These are phyloP conservation scores for Arbacia lixula DNA, from an alignment of 53 echinoderm and acorn worm genomes.

Conservation along the genomic window DNA sequence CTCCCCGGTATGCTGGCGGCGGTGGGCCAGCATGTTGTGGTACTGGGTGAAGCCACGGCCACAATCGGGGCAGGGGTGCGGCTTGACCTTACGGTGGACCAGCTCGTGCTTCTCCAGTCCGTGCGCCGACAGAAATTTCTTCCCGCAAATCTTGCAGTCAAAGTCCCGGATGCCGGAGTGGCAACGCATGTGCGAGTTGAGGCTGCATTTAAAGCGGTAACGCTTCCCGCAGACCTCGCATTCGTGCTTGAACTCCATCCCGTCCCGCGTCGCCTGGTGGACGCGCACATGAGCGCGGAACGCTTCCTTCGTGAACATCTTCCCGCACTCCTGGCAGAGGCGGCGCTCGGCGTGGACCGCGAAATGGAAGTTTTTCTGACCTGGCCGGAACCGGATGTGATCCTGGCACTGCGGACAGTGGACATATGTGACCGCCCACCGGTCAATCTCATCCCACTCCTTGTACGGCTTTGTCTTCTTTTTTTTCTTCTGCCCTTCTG, in stretches of 20 bases:
- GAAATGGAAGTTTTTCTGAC: slow-evolving; percentile 50
- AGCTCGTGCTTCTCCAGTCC: slow-evolving; percentile 72
- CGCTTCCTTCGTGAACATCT: slow-evolving; percentile 52
- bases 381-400: slow-evolving; percentile 40
- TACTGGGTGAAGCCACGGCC: slow-evolving; percentile 89
- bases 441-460: slow-evolving; percentile 49
- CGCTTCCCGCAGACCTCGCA: slow-evolving; percentile 67
- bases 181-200: slow-evolving; percentile 58
- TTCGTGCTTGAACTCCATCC: slow-evolving; percentile 25
- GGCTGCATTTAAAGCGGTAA: slow-evolving; percentile 66
- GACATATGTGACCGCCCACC: slow-evolving; percentile 42
- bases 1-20: slow-evolving; percentile 85
- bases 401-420: slow-evolving; percentile 48
- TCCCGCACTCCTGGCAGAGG: slow-evolving; percentile 48
- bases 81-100: slow-evolving; percentile 75
- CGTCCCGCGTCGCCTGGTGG: slow-evolving; percentile 30
- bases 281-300: slow-evolving; percentile 33
- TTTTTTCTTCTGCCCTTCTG: slow-evolving; percentile 1
- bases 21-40: slow-evolving; percentile 82
- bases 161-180: slow-evolving; percentile 40
- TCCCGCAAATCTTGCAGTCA: slow-evolving; percentile 66
- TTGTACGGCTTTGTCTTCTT: slow-evolving; percentile 30
- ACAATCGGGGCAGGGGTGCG: slow-evolving; percentile 83
- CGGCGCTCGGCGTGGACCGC: slow-evolving; percentile 43
- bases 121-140: slow-evolving; percentile 65